These are phyloP conservation scores for Lemur catta DNA, from an alignment of 2,797 vertebrate species.

Conservation along the genomic window DNA sequence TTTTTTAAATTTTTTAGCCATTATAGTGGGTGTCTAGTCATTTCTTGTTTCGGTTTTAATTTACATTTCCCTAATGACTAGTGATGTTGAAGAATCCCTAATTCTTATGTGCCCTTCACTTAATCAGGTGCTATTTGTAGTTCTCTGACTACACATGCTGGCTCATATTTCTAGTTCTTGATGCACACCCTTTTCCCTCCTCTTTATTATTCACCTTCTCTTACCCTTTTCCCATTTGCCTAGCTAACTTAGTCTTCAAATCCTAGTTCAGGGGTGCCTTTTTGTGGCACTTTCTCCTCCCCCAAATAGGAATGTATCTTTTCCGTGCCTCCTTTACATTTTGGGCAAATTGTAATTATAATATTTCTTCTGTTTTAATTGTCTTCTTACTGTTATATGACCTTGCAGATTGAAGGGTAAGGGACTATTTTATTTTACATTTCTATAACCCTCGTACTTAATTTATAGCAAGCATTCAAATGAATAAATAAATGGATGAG, in stretches of 20 bases:
- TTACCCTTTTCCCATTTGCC: background rate
- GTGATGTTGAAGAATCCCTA: background rate
- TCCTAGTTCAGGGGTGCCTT: background rate
- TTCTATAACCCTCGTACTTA: background rate
- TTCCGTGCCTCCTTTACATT: background rate
- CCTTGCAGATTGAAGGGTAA: background rate
- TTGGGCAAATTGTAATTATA: background rate
- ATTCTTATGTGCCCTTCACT: background rate
- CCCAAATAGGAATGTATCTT: background rate
- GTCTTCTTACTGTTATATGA: background rate
- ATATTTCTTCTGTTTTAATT: background rate
- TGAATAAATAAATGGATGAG: background rate
- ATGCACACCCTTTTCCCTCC: background rate
- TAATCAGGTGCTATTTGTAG: background rate
- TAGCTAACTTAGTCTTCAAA: background rate
- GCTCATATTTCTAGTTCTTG: background rate
- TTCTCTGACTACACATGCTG: background rate
- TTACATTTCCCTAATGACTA: background rate
- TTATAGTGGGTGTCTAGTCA: background rate
- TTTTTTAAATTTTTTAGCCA: background rate
- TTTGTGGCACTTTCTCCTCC: background rate
- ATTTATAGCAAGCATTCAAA: background rate
- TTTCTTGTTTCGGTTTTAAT: slow-evolving; percentile 11
- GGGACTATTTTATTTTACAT: background rate
- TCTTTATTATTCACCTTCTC: background rate